A percentile compares a stretch with the other conserved stretches of the same genome.
phyloP scores from a whole-genome alignment of 2,888 invertebrate genomes.

The Pegoplata infirma region DNA sequence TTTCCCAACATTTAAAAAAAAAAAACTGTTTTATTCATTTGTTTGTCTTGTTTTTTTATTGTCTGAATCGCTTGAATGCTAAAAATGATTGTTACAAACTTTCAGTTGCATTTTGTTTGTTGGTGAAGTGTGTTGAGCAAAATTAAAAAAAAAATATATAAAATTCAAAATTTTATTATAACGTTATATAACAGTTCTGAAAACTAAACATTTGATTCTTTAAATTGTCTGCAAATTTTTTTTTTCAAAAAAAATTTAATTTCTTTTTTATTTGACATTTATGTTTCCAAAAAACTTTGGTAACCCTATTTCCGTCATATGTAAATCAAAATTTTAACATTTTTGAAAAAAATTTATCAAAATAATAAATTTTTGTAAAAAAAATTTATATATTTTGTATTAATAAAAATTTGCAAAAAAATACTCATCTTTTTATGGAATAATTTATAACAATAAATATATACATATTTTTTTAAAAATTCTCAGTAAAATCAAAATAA shows the following conservation, averaged over 20 bases:
- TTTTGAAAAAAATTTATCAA: background rate
- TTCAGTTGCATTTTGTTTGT: slow-evolving; percentile 70
- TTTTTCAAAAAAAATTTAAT: too few species aligned
- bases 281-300: too few species aligned
- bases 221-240: background rate
- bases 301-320: too few species aligned
- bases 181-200: background rate
- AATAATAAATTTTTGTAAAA: background rate
- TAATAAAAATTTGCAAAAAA: too few species aligned
- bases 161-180: slow-evolving; percentile 8
- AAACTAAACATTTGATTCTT: slow-evolving; percentile 10
- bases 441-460: background rate
- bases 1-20: slow-evolving; percentile 42
- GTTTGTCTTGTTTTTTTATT: slow-evolving; percentile 51
- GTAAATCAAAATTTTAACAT: too few species aligned
- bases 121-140: slow-evolving; percentile 65
- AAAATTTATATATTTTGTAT: background rate
- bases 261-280: too few species aligned
- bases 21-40: slow-evolving; percentile 43
- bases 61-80: slow-evolving; percentile 62
- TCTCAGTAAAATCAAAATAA: background rate
- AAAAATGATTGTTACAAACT: slow-evolving; percentile 63
- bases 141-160: slow-evolving; percentile 38
- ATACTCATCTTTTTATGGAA: background rate
- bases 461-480: background rate